phyloP scores from a whole-genome alignment of 2,888 invertebrate species.

The Ptychoptera contaminata region DNA sequence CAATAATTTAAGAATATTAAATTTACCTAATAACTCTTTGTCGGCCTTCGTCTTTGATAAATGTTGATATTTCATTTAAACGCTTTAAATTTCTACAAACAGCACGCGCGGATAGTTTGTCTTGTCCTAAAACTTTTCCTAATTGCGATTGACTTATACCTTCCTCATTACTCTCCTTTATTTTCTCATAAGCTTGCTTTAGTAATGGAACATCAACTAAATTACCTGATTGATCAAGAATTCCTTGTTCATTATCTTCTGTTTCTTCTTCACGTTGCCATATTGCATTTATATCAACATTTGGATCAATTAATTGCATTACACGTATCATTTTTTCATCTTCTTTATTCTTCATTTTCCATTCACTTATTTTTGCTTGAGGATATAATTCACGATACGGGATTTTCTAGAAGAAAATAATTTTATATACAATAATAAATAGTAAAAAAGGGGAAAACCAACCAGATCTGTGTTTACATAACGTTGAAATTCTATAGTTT shows the following conservation, averaged over 20 bases:
- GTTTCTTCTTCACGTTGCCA: slow-evolving; percentile 33
- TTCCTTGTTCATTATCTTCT: slow-evolving; percentile 27
- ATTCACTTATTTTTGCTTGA: slow-evolving; percentile 35
- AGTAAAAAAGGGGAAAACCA: slow-evolving; percentile 16
- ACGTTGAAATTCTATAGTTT: slow-evolving; percentile 34
- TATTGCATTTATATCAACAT: slow-evolving; percentile 34
- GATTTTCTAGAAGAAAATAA: slow-evolving; percentile 15
- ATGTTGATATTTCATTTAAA: slow-evolving; percentile 30
- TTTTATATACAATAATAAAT: slow-evolving; percentile 1
- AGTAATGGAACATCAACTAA: slow-evolving; percentile 28
- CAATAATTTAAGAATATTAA: slow-evolving; percentile 9
- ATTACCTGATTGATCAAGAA: slow-evolving; percentile 16
- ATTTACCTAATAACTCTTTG: slow-evolving; percentile 36
- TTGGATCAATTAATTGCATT: slow-evolving; percentile 39
- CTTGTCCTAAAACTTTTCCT: slow-evolving; percentile 27
- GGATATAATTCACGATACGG: slow-evolving; percentile 42
- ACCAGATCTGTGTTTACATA: slow-evolving; percentile 36
- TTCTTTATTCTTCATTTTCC: slow-evolving; percentile 31
- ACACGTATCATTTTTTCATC: slow-evolving; percentile 36
- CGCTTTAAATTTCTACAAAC: slow-evolving; percentile 33
- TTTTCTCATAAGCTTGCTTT: slow-evolving; percentile 34
- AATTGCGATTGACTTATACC: slow-evolving; percentile 37
- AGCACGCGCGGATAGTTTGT: slow-evolving; percentile 32
- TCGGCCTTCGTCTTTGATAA: slow-evolving; percentile 38
- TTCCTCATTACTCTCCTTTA: slow-evolving; percentile 33